Percentiles rank a stretch among this genome's conserved stretches.
phyloP scores from a whole-genome alignment of 2,888 invertebrate species.

The Orchestes rusci region DNA sequence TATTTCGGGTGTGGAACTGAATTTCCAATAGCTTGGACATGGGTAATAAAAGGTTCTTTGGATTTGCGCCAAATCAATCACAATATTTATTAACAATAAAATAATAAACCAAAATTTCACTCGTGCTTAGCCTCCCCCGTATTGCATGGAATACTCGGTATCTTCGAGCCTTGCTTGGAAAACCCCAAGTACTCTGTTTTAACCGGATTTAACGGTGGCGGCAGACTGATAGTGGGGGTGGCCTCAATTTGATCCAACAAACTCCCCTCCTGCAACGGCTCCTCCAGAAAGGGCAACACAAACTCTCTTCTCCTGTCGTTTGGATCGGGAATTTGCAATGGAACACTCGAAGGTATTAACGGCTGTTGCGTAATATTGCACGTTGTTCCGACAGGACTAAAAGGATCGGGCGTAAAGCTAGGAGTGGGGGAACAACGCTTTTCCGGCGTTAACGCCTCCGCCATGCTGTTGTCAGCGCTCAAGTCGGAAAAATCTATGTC shows the following conservation, averaged over 20 bases:
- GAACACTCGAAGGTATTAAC: constrained; percentile 35
- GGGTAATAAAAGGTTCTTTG: no score
- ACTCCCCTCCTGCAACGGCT: constrained; percentile 25
- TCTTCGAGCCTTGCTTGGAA: constrained; percentile 53
- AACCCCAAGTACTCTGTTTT: constrained; percentile 53
- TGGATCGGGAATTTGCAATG: constrained; percentile 18
- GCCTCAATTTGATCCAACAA: constrained; percentile 33
- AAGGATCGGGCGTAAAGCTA: constrained; percentile 46
- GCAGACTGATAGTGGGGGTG: constrained; percentile 32
- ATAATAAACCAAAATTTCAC: no score
- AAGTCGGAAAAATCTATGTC: constrained; percentile 70
- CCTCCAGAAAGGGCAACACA: constrained; percentile 33
- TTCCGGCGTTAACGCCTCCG: constrained; percentile 48
- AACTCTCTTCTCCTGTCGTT: constrained; percentile 27
- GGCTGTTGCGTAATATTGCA: constrained; percentile 38
- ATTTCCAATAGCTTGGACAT: no score
- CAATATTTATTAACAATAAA: no score
- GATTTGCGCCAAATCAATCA: no score
- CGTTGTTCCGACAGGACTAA: constrained; percentile 48
- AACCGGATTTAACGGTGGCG: constrained; percentile 39
- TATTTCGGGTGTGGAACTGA: no score
- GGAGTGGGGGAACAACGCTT: constrained; percentile 36
- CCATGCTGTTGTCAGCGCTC: constrained; percentile 64
- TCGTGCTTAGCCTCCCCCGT: no score
- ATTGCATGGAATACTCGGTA: constrained; percentile 59